Evolutionary conservation across 2,113 vertebrate species (phyloP), one percentile per base, ranked within the genome.

Genomic region (Bos javanicus): DNA sequence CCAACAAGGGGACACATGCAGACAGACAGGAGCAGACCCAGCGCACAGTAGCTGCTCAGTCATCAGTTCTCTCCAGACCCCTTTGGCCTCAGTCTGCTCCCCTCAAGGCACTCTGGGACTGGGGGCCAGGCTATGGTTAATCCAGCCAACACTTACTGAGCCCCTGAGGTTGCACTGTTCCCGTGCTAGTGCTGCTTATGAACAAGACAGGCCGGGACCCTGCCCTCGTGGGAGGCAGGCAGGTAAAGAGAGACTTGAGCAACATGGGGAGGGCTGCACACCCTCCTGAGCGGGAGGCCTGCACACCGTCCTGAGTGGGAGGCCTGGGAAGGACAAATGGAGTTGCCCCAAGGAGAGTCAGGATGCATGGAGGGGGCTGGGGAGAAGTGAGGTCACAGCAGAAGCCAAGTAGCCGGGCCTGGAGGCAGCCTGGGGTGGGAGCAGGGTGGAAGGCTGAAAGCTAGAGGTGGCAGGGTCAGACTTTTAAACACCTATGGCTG

Each of bases 1-100:
- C 46, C 56, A 23, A 46, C 2, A 4, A 48, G 62, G n/a, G 6
- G 0, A 50, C 0, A 11, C 0, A 3, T 2, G 17, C 28, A 17
- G 33, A n/a, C 7, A 14, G 33, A 52, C 7, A 3, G 5, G 6
- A 14, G 48, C 2, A 2, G 59, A 5, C 57, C 71, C 1, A 2
- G 52, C 39, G 6, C 50, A 33, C 43, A 17, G 39, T 3, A 11
- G 21, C 48, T 10, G 19, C 59, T 50, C 2, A 0, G 10, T 30
- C 2, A 26, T 6, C 87, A 26, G 16, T 74, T 8, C 26, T 78
- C 33, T 87, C 19, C 16, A 10, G 26, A 36, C 3, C 12, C 39
- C 36, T 30, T 13, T 3, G 23, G 54, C 86, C 80, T 50, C 2
- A 6, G 13, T 46, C 43, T 39, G 26, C 33, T 21, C 33, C 30